Evolutionary conservation across 1,140 invertebrate species (phyloP).

Genomic region (Panulirus ornatus): DNA sequence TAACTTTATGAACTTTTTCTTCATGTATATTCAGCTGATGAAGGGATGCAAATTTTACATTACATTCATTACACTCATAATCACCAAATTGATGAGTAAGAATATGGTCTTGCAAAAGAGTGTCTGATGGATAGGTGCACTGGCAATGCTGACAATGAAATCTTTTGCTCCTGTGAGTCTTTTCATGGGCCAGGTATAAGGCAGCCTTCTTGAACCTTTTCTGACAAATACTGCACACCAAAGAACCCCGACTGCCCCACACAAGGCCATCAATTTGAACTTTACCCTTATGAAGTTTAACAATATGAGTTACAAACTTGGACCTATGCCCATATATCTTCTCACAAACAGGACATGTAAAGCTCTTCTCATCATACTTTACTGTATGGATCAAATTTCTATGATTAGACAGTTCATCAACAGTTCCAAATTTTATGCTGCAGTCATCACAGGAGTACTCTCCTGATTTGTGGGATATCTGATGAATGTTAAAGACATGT

Average conservation of each 20-base stretch:
- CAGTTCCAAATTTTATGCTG: conserved; percentile 51
- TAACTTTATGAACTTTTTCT: conserved; percentile 53
- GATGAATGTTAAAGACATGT: conserved; percentile 34
- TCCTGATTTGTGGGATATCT: conserved; percentile 36
- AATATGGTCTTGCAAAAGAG: conserved; percentile 43
- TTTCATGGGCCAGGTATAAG: conserved; percentile 63
- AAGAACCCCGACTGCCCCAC: conserved; percentile 41
- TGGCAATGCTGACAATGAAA: conserved; percentile 47
- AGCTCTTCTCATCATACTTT: conserved; percentile 19
- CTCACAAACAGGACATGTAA: conserved; percentile 43
- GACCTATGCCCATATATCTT: conserved; percentile 36
- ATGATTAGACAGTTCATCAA: conserved; percentile 62
- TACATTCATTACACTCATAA: conserved; percentile 54
- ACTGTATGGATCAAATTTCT: conserved; percentile 8
- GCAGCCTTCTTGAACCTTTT: conserved; percentile 63
- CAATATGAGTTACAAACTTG: conserved; percentile 49
- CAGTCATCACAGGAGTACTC: conserved; percentile 34
- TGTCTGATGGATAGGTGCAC: conserved; percentile 41
- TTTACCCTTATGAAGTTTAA: conserved; percentile 57
- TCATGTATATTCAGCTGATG: conserved; percentile 53
- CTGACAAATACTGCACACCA: conserved; percentile 48
- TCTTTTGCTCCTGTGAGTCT: conserved; percentile 41
- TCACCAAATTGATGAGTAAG: conserved; percentile 67
- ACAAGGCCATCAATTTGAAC: conserved; percentile 52
- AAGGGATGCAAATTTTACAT: conserved; percentile 54